phyloP scores from a whole-genome alignment of 2,888 invertebrate genomes.

The Drosophila nr. fundita region DNA sequence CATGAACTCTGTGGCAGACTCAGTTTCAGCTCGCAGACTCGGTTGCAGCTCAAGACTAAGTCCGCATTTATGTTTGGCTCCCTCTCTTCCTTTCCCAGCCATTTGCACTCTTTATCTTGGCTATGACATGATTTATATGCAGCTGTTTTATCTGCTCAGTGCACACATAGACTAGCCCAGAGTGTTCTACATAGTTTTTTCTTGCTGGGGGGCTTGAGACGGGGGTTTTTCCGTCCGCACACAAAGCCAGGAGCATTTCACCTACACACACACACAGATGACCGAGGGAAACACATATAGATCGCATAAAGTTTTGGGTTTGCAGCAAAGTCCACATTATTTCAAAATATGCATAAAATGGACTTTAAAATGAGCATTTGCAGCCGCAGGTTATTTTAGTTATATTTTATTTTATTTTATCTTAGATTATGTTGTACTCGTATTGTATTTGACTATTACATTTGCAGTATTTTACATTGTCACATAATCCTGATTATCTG shows the following conservation, averaged over 20 bases:
- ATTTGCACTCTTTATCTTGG: slow-evolving; percentile 72
- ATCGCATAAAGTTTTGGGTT: slow-evolving; percentile 44
- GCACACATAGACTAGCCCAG: slow-evolving; percentile 43
- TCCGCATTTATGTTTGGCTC: slow-evolving; percentile 21
- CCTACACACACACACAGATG: slow-evolving; percentile 18
- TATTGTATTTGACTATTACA: slow-evolving; percentile 3
- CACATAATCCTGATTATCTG: slow-evolving; percentile 1
- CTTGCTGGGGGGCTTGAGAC: not conserved
- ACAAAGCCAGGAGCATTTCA: slow-evolving; percentile 46
- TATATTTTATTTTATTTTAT: slow-evolving; percentile 11
- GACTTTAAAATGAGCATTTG: slow-evolving; percentile 51
- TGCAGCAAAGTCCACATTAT: slow-evolving; percentile 56
- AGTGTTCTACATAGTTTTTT: slow-evolving; percentile 3
- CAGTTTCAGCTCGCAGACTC: not conserved
- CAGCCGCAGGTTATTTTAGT: slow-evolving; percentile 26
- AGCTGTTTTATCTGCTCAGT: slow-evolving; percentile 63
- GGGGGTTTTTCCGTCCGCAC: slow-evolving; percentile 12
- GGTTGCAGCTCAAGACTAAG: slow-evolving; percentile 28
- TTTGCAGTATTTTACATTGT: not conserved
- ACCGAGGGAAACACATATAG: slow-evolving; percentile 9
- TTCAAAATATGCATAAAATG: slow-evolving; percentile 65
- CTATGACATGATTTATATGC: slow-evolving; percentile 73
- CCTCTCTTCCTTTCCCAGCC: slow-evolving; percentile 24
- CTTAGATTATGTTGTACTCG: slow-evolving; percentile 1
- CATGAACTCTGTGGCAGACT: slow-evolving; percentile 7